Percentiles rank a stretch among this genome's conserved stretches.
These are phyloP conservation scores for Pseudopipra pipra DNA, from an alignment of 2,113 vertebrate species.

Conservation along the genomic window DNA sequence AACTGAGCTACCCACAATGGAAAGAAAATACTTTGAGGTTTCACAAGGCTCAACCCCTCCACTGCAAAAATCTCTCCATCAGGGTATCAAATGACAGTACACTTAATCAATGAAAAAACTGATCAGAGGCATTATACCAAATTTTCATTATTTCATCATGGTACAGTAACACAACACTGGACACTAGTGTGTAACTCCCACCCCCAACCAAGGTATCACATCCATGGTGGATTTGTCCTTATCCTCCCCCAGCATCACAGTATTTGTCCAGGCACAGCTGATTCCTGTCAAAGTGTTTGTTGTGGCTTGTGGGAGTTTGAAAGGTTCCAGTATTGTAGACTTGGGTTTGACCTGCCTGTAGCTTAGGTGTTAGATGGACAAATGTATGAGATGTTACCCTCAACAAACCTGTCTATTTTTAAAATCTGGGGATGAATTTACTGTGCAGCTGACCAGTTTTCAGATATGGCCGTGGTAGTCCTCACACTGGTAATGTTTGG, in stretches of 20 bases:
- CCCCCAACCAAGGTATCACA: neutral
- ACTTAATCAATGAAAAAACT: neutral
- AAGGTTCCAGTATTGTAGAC: neutral
- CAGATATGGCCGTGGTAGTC: neutral
- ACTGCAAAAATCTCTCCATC: neutral
- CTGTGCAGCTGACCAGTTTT: neutral
- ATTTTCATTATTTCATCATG: neutral
- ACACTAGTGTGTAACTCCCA: neutral
- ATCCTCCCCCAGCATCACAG: neutral
- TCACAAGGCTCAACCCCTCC: neutral
- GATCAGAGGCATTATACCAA: neutral
- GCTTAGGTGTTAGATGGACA: neutral
- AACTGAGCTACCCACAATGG: conserved; percentile 19
- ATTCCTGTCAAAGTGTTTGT: neutral
- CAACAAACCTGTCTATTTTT: neutral
- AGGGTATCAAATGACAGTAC: conserved; percentile 9
- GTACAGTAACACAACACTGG: neutral
- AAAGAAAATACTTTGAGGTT: conserved; percentile 57
- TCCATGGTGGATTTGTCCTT: neutral
- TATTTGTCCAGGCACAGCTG: neutral
- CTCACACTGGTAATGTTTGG: neutral
- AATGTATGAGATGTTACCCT: neutral
- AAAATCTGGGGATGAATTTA: neutral
- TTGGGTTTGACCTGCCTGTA: neutral
- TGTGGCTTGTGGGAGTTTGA: neutral